Base-by-base conservation (phyloP, 2,113 vertebrate genomes). In the Ciconia maguari region DNA sequence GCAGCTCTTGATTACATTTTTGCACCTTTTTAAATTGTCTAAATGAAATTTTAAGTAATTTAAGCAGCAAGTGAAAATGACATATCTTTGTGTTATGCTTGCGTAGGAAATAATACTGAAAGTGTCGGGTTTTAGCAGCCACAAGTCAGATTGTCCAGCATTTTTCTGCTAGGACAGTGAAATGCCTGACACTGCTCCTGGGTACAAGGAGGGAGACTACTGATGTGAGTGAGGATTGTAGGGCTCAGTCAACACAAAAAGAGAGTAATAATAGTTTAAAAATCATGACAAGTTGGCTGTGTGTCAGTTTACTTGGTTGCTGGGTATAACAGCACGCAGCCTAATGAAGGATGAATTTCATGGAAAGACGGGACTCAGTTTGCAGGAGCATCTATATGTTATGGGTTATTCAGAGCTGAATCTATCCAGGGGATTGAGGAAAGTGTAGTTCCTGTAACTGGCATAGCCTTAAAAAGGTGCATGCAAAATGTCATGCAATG, bases 1-100 rank as follows among this genome's bases (percentile, higher is more conserved):
- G 64, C 90, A 94, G 93, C 83, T 65, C 85, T 83, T 95, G 90
- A 93, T 96, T 96, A 79, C 57, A 57, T 91, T 95, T 96, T 96
- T 93, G 85, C 79, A 68, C 83, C 51, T 87, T 94, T 95, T 89
- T 1, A n/a, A 96, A 84, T 58, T 71, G 60, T 41, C 61, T 90
- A 88, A 82, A 95, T 90, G 62, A 87, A 92, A 92, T 90, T 88
- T 92, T 44, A 41, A 92, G 91, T 81, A n/a, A 30, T 79, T 91
- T 71, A 87, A 93, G 77, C 11, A 18, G 57, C 71, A 81, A 82
- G 79, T 34, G 61, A 75, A 94, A 75, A 52, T 46, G 87, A 30
- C 82, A 71, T 7, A 41, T 27, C 68, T 89, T 61, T 49, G 62
- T 90, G 49, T 49, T 89, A 52, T 86, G 62, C 42, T 76, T 62